Evolutionary conservation across 2,888 invertebrate genomes (phyloP).

Genomic region (Amphipyra berbera): DNA sequence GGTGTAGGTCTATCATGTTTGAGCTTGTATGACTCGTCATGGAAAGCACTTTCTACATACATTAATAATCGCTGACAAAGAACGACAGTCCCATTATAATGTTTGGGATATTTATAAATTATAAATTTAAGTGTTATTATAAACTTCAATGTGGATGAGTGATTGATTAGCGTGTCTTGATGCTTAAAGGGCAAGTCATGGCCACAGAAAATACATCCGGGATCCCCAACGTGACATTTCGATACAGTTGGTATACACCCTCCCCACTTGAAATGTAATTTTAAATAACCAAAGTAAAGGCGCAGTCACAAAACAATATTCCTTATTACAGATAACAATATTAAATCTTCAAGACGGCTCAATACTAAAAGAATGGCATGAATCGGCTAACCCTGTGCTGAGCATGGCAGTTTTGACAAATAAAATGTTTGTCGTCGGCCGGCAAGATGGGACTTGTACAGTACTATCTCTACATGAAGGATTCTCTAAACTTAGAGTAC

Average conservation of each 20-base stretch:
- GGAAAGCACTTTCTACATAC: too few species aligned
- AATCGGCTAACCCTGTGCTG: slow-evolving; percentile 90
- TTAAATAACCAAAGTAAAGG: background rate
- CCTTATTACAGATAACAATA: slow-evolving; percentile 74
- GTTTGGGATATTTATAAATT: too few species aligned
- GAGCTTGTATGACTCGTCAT: too few species aligned
- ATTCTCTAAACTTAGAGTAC: slow-evolving; percentile 76
- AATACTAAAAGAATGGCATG: slow-evolving; percentile 80
- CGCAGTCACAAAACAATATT: slow-evolving; percentile 4
- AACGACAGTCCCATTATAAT: too few species aligned
- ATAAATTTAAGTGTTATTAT: too few species aligned
- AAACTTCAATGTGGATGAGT: too few species aligned
- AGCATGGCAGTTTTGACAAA: slow-evolving; percentile 84
- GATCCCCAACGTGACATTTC: too few species aligned
- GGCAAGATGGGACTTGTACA: slow-evolving; percentile 91
- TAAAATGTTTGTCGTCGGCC: slow-evolving; percentile 88
- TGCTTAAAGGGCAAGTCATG: too few species aligned
- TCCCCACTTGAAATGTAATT: background rate
- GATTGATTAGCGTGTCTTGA: too few species aligned
- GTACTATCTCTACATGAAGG: slow-evolving; percentile 82
- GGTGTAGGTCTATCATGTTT: too few species aligned
- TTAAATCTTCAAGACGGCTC: slow-evolving; percentile 74
- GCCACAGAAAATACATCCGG: too few species aligned
- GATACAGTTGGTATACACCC: background rate
- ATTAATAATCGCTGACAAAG: too few species aligned